phyloP scores from a whole-genome alignment of 2,113 vertebrate genomes.

The Lamprotornis superbus region DNA sequence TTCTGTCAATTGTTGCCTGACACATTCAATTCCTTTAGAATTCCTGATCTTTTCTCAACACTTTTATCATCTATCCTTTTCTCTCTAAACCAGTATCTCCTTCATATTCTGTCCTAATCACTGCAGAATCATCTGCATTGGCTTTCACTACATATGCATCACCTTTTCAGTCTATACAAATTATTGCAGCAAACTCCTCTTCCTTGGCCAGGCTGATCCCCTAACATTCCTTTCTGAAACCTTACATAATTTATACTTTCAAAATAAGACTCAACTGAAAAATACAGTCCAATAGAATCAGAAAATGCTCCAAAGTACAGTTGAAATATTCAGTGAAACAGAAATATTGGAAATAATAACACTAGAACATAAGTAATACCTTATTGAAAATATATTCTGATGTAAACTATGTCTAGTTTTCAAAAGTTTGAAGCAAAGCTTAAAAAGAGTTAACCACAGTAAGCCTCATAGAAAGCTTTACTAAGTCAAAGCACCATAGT shows the following conservation, averaged over 20 bases:
- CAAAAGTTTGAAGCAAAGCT: neutral
- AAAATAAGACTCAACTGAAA: neutral
- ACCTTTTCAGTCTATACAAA: neutral
- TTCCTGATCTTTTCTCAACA: neutral
- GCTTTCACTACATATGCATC: neutral
- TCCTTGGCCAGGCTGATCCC: neutral
- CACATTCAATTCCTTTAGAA: neutral
- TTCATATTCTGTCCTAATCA: neutral
- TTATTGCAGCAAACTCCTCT: neutral
- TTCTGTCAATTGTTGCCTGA: neutral
- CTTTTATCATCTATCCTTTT: neutral
- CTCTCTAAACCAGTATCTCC: neutral
- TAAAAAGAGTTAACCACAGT: neutral
- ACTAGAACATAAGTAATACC: neutral
- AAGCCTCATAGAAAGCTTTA: neutral
- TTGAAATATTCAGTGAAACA: neutral
- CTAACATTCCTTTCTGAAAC: neutral
- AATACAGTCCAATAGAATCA: neutral
- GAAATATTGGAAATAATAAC: neutral
- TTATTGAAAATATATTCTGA: neutral
- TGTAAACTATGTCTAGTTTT: neutral
- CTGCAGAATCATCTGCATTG: neutral
- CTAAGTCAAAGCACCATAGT: neutral
- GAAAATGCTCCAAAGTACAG: neutral
- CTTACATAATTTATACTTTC: neutral